Evolutionary conservation across 2,113 vertebrate genomes (phyloP), one percentile per base, ranked within the genome.

Genomic region (Bujurquina vittata): DNA sequence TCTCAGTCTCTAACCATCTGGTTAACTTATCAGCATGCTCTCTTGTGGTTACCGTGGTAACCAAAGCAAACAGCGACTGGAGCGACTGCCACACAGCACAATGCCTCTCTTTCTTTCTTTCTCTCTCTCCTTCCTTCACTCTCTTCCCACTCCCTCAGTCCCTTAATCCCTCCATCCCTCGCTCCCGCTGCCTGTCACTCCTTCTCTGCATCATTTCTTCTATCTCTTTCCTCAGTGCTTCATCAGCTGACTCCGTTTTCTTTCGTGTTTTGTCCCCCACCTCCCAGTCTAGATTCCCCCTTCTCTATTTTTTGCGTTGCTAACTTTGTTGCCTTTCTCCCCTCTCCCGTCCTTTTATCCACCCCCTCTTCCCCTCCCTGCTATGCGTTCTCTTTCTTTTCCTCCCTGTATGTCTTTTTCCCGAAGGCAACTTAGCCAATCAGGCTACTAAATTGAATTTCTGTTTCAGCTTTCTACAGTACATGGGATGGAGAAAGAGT

Each of bases 1-100:
- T 75, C 73, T 67, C 54, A 18, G 77, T 91, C 90, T 91, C 88
- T 80, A 83, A 88, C 92, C 94, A 94, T 94, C 94, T 94, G 94
- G 92, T 91, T 88, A 93, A 94, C 91, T 93, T 91, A 94, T 94
- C 94, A 94, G 84, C 60, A 43, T 79, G 60, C 72, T 65, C 78
- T 82, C 77, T 78, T 5, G 52, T 62, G 1, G 92, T 94, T 89
- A 89, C 89, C 3, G 31, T 62, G 14, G 91, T 77, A 91, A 93
- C 91, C 88, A 82, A 80, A 77, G 90, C 84, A 93, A 94, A 93
- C 90, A 93, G 85, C n/a, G 31, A 40, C 85, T 57, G 55, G 76
- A 80, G 85, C n/a, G n/a, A 87, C 89, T 88, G 87, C 89, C 89
- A 82, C 84, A 88, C 85, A 88, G 91, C 18, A 93, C 92, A 93